phyloP scores from a whole-genome alignment of 2,113 vertebrate species.

The Atlantisia rogersi region DNA sequence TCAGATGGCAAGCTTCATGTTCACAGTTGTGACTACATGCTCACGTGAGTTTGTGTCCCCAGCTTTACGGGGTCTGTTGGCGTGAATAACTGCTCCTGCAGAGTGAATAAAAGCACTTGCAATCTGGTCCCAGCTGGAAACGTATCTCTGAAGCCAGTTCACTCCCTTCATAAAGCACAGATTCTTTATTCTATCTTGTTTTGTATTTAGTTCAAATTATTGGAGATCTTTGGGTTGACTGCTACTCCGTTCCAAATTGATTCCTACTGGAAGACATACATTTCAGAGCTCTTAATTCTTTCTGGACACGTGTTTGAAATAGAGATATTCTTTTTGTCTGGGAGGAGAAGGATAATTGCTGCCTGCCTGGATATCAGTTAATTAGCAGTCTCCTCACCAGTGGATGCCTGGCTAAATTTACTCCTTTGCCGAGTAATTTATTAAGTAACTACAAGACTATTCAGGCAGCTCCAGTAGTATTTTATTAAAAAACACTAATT shows the following conservation, averaged over 20 bases:
- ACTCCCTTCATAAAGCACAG: not conserved
- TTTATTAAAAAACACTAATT: conserved; percentile 13
- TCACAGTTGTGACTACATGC: conserved; percentile 17
- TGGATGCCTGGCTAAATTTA: conserved; percentile 28
- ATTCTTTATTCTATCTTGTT: conserved; percentile 22
- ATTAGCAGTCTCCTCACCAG: conserved; percentile 50
- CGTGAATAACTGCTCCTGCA: conserved; percentile 27
- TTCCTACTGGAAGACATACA: not conserved
- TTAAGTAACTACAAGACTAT: conserved; percentile 15
- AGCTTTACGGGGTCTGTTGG: conserved; percentile 8
- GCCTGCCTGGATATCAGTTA: conserved; percentile 53
- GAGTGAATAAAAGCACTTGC: conserved; percentile 57
- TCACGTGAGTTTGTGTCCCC: conserved; percentile 26
- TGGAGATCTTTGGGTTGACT: not conserved
- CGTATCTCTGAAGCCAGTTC: conserved; percentile 44
- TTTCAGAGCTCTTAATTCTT: conserved; percentile 17
- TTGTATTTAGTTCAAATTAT: not conserved
- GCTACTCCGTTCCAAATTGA: not conserved
- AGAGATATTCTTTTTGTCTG: conserved; percentile 12
- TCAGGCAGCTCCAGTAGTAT: not conserved
- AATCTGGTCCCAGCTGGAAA: conserved; percentile 62
- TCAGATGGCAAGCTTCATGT: conserved; percentile 35
- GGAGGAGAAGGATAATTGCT: conserved; percentile 54
- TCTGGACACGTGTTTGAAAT: not conserved
- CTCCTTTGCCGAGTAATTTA: conserved; percentile 28